Percentiles rank a stretch among this genome's conserved stretches.
These are phyloP conservation scores for Cheilosia impressa DNA, from an alignment of 2,888 invertebrate species.

Conservation along the genomic window DNA sequence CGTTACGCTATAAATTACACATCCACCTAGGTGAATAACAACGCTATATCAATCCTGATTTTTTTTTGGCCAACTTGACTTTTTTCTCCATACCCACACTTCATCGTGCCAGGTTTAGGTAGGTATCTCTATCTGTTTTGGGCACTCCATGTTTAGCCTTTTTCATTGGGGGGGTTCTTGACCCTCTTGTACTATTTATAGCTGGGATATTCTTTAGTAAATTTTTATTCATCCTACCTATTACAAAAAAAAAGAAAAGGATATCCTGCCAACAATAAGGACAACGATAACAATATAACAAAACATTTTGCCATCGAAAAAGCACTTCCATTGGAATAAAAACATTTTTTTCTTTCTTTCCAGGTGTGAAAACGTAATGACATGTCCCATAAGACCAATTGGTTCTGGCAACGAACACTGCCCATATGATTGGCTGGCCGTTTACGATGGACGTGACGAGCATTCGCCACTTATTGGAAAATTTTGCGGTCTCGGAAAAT, in stretches of 20 bases:
- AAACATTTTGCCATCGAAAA: neutral
- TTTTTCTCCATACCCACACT: neutral
- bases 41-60: constrained; percentile 19
- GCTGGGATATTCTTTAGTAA: neutral
- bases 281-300: neutral
- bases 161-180: neutral
- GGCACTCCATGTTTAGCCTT: neutral
- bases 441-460: constrained; percentile 95
- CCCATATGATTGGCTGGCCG: constrained; percentile 94
- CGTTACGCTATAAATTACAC: constrained; percentile 50
- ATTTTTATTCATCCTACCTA: neutral
- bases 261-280: neutral
- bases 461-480: constrained; percentile 94
- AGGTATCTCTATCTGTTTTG: neutral
- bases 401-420: constrained; percentile 94
- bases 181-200: neutral
- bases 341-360: neutral
- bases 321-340: neutral
- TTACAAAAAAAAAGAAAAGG: too few relatives aligned
- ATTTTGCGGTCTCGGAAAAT: constrained; percentile 96
- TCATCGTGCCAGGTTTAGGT: neutral
- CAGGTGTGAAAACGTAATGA: constrained; percentile 96
- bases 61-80: neutral
- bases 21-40: constrained; percentile 46
- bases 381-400: constrained; percentile 96